These are phyloP conservation scores for Acinonyx jubatus DNA, from an alignment of 2,113 vertebrate genomes.

Conservation along the genomic window DNA sequence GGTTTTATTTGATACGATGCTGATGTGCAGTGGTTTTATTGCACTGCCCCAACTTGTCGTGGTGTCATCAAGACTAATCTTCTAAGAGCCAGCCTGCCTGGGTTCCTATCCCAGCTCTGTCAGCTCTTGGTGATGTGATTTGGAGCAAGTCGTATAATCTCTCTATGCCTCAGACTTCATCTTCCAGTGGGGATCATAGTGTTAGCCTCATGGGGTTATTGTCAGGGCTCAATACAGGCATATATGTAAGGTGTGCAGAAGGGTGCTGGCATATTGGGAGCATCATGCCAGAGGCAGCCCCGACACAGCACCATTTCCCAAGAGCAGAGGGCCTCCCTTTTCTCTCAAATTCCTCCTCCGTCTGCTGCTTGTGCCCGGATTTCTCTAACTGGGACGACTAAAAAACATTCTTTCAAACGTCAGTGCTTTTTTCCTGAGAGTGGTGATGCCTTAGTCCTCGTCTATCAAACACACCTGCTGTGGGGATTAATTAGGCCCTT, in stretches of 20 bases:
- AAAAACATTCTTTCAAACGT: background rate
- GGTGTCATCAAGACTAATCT: background rate
- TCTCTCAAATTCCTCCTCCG: background rate
- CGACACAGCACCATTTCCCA: accelerated
- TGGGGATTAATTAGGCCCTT: background rate
- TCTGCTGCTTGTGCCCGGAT: background rate
- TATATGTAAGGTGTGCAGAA: background rate
- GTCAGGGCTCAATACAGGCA: background rate
- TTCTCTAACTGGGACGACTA: background rate
- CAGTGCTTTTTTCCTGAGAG: background rate
- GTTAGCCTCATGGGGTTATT: background rate
- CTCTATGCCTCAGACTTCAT: background rate
- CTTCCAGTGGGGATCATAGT: too few relatives aligned
- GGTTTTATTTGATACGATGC: background rate
- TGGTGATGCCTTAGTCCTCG: background rate
- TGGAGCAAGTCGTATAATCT: too few relatives aligned
- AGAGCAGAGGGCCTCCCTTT: background rate
- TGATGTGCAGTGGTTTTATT: background rate
- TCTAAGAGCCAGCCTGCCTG: background rate
- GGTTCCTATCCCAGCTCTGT: background rate
- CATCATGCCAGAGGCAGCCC: too few relatives aligned
- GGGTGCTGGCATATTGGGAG: background rate
- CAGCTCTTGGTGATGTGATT: background rate
- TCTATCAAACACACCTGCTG: background rate
- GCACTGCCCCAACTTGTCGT: background rate